Evolutionary conservation across 2,888 invertebrate genomes (phyloP), one percentile per base, ranked within the genome.

Genomic region (Pseudococcus jackbeardsleyi): DNA sequence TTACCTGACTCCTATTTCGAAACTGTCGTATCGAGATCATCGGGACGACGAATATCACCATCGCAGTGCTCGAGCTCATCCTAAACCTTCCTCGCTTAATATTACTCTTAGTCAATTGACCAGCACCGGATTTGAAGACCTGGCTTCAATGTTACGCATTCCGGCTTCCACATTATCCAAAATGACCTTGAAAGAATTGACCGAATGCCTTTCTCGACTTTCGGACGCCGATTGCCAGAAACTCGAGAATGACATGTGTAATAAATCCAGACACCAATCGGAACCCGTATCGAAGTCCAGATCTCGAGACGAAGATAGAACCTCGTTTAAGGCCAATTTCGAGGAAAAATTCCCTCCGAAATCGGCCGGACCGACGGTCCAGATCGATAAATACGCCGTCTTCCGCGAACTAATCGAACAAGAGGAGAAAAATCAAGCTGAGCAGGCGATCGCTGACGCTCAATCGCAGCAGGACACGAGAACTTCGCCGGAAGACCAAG

Each of bases 131-230:
- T 94, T 97, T 91, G 95, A 95, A 90, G 96, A 97, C 89, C 92
- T 97, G 89, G 96, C 97, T 0, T 91, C 92, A 22, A 95, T 95
- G 92, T 93, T 94, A 89, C 95, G 95, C 90, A 96, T 97, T 90
- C 96, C 96, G 0, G 93, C 95, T 0, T 93, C 94, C 85, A 95
- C 96, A 89, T 92, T 97, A 84, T 96, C 96, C 86, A 96, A 95
- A 89, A 95, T 97, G 95, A 97, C 97, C 0, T 92, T 97, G 89
- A 96, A 96, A 33, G 97, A 97, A 91, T 93, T 97, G 68, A 97
- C 97, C 0, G 94, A 95, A 88, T 96, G 96, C 91, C 93, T 97
- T 42, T 94, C 96, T 0, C 91, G 90, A 88, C 90, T 92, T 59
- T 84, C 88, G 84, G 84, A 84, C 22, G 84, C 88, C 68, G 88